Evolutionary conservation across 1,140 invertebrate species (phyloP).

Genomic region (Brachionus koreanus): DNA sequence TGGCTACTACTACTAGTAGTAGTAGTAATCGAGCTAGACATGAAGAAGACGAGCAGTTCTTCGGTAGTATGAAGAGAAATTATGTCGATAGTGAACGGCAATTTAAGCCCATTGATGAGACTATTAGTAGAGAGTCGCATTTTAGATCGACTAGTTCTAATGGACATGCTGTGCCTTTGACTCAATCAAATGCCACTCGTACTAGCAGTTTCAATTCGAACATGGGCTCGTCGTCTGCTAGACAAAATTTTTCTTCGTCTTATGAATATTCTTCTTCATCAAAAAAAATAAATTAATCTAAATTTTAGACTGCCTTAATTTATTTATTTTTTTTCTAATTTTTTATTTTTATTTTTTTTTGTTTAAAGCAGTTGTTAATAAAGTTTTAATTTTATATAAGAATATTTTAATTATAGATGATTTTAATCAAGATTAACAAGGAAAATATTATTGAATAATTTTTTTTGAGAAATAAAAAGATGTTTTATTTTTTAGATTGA

Average conservation of each 20-base stretch:
- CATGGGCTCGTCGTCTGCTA: neutral
- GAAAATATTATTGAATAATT: no score
- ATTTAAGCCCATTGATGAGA: neutral
- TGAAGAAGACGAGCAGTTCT: neutral
- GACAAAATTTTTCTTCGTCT: conserved; percentile 5
- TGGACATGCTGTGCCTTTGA: neutral
- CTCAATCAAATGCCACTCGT: neutral
- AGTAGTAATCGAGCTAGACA: neutral
- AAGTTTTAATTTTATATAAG: no score
- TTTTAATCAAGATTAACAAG: no score
- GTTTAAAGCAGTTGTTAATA: no score
- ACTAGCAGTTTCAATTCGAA: neutral
- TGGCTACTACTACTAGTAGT: neutral
- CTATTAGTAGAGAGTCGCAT: neutral
- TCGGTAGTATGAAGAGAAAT: neutral
- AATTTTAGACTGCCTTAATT: no score
- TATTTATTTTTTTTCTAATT: no score
- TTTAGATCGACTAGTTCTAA: conserved; percentile 18
- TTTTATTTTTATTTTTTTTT: no score
- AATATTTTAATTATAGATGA: no score
- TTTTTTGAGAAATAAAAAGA: no score
- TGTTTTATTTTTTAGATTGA: no score
- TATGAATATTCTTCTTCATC: conserved; percentile 21
- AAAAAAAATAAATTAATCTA: neutral
- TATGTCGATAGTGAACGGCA: neutral